These are phyloP conservation scores for Phengaris alcon DNA, from an alignment of 2,888 invertebrate genomes.

Conservation along the genomic window DNA sequence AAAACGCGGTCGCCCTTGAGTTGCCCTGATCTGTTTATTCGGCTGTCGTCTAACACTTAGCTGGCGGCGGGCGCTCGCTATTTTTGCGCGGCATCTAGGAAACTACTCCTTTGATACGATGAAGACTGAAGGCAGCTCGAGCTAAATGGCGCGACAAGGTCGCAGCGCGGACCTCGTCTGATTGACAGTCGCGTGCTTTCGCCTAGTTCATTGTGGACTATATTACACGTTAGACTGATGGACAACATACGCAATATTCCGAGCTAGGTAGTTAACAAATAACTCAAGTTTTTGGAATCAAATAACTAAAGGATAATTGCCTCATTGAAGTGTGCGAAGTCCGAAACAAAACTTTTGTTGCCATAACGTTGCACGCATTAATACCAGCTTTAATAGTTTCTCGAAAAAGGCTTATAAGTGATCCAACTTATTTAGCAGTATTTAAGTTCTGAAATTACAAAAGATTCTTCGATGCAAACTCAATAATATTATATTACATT, in stretches of 20 bases:
- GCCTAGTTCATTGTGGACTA: background rate
- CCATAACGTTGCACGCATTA: too few species aligned
- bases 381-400: background rate
- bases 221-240: constrained; percentile 2
- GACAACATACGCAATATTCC: background rate
- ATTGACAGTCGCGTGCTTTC: constrained; percentile 12
- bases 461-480: background rate
- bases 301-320: background rate
- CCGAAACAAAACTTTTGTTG: background rate
- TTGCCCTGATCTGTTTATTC: constrained; percentile 64
- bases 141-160: constrained; percentile 8
- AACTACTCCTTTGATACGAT: constrained; percentile 39
- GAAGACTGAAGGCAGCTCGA: constrained; percentile 11
- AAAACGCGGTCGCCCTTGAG: constrained; percentile 66
- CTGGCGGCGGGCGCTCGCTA: constrained; percentile 69
- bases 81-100: constrained; percentile 63
- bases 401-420: background rate
- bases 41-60: constrained; percentile 77
- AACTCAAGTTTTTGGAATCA: background rate
- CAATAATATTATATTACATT: background rate
- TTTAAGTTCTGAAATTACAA: background rate
- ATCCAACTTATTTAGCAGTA: background rate
- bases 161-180: background rate
- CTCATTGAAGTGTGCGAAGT: background rate
- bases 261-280: background rate